phyloP scores from a whole-genome alignment of 2,888 invertebrate genomes.

The Ceratothoa steindachneri region DNA sequence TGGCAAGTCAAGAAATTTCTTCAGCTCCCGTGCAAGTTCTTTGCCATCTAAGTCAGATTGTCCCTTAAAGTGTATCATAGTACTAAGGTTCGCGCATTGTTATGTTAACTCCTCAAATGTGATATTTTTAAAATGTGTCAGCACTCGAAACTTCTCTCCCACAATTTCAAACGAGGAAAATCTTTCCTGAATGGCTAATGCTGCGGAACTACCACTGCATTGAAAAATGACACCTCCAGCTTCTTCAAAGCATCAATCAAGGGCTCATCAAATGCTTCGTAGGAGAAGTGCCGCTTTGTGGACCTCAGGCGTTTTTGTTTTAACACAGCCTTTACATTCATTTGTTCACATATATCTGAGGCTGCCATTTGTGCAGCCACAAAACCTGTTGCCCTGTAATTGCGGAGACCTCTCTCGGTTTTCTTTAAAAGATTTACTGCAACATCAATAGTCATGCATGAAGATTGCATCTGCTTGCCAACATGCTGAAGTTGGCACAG shows the following conservation, averaged over 20 bases:
- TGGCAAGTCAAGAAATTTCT: slow-evolving; percentile 26
- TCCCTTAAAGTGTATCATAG: slow-evolving; percentile 28
- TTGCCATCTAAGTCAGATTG: slow-evolving; percentile 29
- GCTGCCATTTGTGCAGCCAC: slow-evolving; percentile 22
- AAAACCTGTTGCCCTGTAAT: slow-evolving; percentile 29
- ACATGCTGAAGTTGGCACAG: slow-evolving; percentile 27
- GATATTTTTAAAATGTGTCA: slow-evolving; percentile 18
- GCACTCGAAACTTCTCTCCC: slow-evolving; percentile 15
- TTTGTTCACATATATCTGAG: slow-evolving; percentile 23
- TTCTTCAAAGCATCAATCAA: slow-evolving; percentile 33
- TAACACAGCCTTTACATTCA: slow-evolving; percentile 29
- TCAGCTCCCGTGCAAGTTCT: slow-evolving; percentile 28
- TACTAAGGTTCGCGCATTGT: slow-evolving; percentile 25
- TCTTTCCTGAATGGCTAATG: slow-evolving; percentile 33
- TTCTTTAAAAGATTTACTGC: slow-evolving; percentile 27
- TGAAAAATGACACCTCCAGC: slow-evolving; percentile 25
- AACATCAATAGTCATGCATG: slow-evolving; percentile 26
- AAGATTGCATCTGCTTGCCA: slow-evolving; percentile 31
- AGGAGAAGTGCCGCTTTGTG: slow-evolving; percentile 30
- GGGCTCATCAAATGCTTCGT: slow-evolving; percentile 26
- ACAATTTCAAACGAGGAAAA: slow-evolving; percentile 27
- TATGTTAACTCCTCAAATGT: slow-evolving; percentile 19
- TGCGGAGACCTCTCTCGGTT: slow-evolving; percentile 20
- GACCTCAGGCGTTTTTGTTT: slow-evolving; percentile 28
- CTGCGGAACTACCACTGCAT: slow-evolving; percentile 25